Evolutionary conservation across 2,113 vertebrate species (phyloP).

Genomic region (Thamnaconus septentrionalis): DNA sequence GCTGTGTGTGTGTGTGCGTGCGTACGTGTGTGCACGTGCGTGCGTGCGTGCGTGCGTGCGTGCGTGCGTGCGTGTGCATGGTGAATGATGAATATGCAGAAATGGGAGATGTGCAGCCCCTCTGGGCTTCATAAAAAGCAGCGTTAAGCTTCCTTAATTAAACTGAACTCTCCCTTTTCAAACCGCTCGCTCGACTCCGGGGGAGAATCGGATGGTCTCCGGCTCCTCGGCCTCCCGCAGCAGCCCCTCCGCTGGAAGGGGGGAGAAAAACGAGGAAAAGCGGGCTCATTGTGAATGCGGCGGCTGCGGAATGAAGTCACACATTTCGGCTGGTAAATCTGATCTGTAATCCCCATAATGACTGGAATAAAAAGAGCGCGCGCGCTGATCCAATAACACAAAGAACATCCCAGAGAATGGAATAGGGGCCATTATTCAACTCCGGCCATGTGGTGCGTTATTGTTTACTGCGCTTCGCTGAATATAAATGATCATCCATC

Average conservation of each 20-base stretch:
- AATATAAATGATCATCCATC: too few species aligned
- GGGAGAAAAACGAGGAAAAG: too few species aligned
- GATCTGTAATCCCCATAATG: constrained; percentile 58
- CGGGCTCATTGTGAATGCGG: constrained; percentile 63
- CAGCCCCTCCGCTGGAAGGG: constrained; percentile 15
- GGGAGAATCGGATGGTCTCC: constrained; percentile 28
- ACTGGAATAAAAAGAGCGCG: constrained; percentile 40
- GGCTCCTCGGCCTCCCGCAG: constrained; percentile 23
- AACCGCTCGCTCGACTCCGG: constrained; percentile 43
- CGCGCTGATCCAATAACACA: constrained; percentile 64
- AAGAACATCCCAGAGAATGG: constrained; percentile 34
- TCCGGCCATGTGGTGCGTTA: constrained; percentile 4
- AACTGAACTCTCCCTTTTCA: constrained; percentile 54
- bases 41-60: too few species aligned
- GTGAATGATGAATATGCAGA: constrained; percentile 61
- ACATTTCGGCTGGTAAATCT: constrained; percentile 50
- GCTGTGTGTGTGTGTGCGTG: too few species aligned
- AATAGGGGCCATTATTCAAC: constrained; percentile 45
- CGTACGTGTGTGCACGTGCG: too few species aligned
- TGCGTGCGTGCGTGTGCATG: too few species aligned
- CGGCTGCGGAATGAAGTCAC: constrained; percentile 53
- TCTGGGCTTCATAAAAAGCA: constrained; percentile 59
- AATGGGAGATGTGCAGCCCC: constrained; percentile 36
- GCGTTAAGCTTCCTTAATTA: constrained; percentile 66
- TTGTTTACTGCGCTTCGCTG: too few species aligned